phyloP scores from a whole-genome alignment of 2,797 vertebrate genomes.

The Decapterus maruadsi region DNA sequence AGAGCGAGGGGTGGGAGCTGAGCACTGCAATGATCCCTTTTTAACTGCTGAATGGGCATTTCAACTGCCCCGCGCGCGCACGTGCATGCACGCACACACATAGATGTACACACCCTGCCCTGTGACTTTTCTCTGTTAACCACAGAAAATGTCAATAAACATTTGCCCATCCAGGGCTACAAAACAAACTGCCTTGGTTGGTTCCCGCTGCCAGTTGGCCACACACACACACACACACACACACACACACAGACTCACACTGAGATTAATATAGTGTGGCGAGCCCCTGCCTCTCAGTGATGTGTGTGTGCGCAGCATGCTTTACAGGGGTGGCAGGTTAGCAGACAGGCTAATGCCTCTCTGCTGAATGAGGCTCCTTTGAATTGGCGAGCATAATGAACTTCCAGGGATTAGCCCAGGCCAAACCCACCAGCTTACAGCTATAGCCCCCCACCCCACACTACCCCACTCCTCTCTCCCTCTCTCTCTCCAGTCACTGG shows the following conservation, averaged over 20 bases:
- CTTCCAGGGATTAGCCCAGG: constrained; percentile 77
- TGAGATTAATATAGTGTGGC: constrained; percentile 78
- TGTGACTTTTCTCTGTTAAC: constrained; percentile 76
- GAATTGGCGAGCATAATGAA: constrained; percentile 77
- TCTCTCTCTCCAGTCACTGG: constrained; percentile 42
- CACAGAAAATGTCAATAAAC: constrained; percentile 86
- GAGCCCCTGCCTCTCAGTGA: constrained; percentile 64
- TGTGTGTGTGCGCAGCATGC: constrained; percentile 33
- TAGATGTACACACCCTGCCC: constrained; percentile 51
- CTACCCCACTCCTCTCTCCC: not conserved
- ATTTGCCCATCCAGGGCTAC: constrained; percentile 76
- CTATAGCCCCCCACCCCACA: constrained; percentile 30
- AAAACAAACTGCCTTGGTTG: constrained; percentile 77
- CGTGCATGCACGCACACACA: constrained; percentile 43
- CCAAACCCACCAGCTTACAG: constrained; percentile 68
- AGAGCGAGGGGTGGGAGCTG: constrained; percentile 36
- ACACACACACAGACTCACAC: constrained; percentile 39
- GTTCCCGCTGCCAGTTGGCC: constrained; percentile 71
- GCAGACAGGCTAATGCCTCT: constrained; percentile 74
- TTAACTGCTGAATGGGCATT: constrained; percentile 78
- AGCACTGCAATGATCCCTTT: constrained; percentile 71
- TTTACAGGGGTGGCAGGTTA: constrained; percentile 68
- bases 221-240: not conserved
- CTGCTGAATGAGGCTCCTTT: constrained; percentile 64
- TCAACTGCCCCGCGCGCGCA: constrained; percentile 50